Evolutionary conservation across 1,140 invertebrate genomes (phyloP).

Genomic region (Nephotettix cincticeps): DNA sequence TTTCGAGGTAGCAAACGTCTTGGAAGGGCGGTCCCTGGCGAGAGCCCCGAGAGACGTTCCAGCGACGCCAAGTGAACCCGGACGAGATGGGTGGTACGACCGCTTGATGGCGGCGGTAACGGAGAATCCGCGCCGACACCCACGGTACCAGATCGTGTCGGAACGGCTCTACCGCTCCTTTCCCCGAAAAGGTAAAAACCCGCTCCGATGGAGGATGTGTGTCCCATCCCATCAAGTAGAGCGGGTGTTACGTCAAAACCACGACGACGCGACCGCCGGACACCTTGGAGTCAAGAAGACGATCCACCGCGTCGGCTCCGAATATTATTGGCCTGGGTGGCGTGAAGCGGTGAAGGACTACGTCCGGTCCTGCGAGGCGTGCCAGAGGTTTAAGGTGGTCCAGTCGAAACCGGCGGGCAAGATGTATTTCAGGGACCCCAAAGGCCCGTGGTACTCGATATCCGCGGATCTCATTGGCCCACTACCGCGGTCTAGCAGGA

Average conservation of each 20-base stretch:
- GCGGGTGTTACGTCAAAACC: conserved; percentile 35
- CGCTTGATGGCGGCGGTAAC: background rate
- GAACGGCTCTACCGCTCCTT: too few species aligned
- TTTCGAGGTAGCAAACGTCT: background rate
- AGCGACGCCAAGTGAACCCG: background rate
- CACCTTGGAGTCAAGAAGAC: conserved; percentile 43
- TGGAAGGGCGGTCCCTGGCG: background rate
- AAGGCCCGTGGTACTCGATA: conserved; percentile 43
- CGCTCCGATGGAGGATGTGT: too few species aligned
- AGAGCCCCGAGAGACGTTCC: background rate
- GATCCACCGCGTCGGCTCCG: conserved; percentile 14
- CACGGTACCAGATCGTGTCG: too few species aligned
- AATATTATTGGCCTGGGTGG: conserved; percentile 44
- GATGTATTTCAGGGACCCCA: conserved; percentile 41
- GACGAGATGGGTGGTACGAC: background rate
- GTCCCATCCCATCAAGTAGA: conserved; percentile 34
- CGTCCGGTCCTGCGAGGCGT: conserved; percentile 37
- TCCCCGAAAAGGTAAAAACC: conserved; percentile 39
- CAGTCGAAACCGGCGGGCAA: conserved; percentile 39
- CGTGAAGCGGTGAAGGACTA: conserved; percentile 37
- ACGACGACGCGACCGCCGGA: conserved; percentile 36
- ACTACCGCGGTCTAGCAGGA: conserved; percentile 42
- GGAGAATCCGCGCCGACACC: too few species aligned
- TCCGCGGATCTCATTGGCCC: conserved; percentile 49
- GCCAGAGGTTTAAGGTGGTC: conserved; percentile 41